A percentile compares a stretch with the other conserved stretches of the same genome.
Evolutionary conservation across 2,888 invertebrate species (phyloP).

Genomic region (Deladenus siricidicola): DNA sequence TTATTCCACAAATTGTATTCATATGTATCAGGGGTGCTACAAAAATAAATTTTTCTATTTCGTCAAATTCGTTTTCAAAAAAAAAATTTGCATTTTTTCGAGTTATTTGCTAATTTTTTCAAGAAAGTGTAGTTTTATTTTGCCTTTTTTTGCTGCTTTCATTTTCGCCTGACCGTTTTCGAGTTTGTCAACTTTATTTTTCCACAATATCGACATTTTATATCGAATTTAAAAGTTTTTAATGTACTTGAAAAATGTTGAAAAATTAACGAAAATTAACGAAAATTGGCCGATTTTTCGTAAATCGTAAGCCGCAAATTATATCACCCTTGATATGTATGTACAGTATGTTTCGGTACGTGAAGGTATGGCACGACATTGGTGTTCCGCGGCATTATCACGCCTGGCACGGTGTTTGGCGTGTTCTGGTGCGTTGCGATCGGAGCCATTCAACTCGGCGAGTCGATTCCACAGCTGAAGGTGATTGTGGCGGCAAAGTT

Average conservation of each 20-base stretch:
- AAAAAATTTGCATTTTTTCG: too few species aligned
- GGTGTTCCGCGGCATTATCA: slow-evolving; percentile 30
- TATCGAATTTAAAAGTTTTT: too few species aligned
- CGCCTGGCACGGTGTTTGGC: slow-evolving; percentile 40
- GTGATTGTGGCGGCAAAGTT: slow-evolving; percentile 72
- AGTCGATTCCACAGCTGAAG: slow-evolving; percentile 72
- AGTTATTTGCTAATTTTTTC: neutral
- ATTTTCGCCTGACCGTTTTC: too few species aligned
- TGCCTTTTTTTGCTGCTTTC: slow-evolving; percentile 21
- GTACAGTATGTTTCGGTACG: neutral
- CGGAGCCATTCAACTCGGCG: slow-evolving; percentile 62
- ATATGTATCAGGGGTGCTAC: too few species aligned
- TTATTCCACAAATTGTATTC: too few species aligned
- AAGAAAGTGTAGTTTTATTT: neutral
- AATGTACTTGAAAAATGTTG: too few species aligned
- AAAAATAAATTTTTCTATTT: too few species aligned
- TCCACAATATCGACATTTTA: neutral
- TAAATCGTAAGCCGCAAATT: too few species aligned
- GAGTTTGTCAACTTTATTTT: neutral
- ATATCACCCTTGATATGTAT: too few species aligned
- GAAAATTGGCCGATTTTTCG: too few species aligned
- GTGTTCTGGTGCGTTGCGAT: slow-evolving; percentile 48
- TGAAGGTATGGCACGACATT: slow-evolving; percentile 38
- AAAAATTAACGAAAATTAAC: too few species aligned
- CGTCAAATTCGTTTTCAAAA: neutral